Conservation (phyloP, 2,797 vertebrate species). For the Sebastes baramenuke region DNA sequence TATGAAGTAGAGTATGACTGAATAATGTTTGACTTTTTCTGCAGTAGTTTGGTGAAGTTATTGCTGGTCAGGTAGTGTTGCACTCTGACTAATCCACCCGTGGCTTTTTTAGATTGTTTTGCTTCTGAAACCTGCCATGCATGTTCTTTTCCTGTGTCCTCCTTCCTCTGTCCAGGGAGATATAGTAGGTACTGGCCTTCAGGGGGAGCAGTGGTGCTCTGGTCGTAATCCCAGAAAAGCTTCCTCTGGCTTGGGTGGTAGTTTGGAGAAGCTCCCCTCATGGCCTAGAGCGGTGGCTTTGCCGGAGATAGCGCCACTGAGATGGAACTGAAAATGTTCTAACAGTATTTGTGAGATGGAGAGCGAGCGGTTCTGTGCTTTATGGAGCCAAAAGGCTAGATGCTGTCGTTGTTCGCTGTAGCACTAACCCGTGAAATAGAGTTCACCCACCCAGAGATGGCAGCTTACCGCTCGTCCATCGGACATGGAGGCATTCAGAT, state of each 20-base stretch:
- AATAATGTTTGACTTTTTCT: background rate
- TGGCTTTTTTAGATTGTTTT: background rate
- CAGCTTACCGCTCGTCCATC: constrained; percentile 50
- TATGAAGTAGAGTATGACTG: background rate
- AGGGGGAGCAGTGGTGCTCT: background rate
- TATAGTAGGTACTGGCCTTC: background rate
- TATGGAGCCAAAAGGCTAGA: constrained; percentile 71
- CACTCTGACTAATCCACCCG: background rate
- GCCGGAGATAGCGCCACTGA: constrained; percentile 36
- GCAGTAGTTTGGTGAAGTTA: background rate
- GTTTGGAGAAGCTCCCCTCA: constrained; percentile 9
- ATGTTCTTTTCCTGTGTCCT: background rate
- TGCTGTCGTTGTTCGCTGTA: constrained; percentile 50
- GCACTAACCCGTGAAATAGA: constrained; percentile 79
- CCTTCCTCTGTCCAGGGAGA: constrained; percentile 1
- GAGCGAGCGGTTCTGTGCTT: constrained; percentile 52
- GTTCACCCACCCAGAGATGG: constrained; percentile 66
- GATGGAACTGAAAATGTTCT: constrained; percentile 60
- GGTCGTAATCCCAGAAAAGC: constrained; percentile 12
- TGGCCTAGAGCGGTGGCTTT: constrained; percentile 24
- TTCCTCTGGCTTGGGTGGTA: constrained; percentile 13
- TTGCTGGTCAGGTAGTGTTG: background rate
- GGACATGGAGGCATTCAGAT: constrained; percentile 46
- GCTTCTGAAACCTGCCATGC: background rate
- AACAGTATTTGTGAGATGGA: constrained; percentile 64